A percentile compares a stretch with the other conserved stretches of the same genome.
Conservation (phyloP, 2,113 vertebrate genomes). For the Myocastor coypus region DNA sequence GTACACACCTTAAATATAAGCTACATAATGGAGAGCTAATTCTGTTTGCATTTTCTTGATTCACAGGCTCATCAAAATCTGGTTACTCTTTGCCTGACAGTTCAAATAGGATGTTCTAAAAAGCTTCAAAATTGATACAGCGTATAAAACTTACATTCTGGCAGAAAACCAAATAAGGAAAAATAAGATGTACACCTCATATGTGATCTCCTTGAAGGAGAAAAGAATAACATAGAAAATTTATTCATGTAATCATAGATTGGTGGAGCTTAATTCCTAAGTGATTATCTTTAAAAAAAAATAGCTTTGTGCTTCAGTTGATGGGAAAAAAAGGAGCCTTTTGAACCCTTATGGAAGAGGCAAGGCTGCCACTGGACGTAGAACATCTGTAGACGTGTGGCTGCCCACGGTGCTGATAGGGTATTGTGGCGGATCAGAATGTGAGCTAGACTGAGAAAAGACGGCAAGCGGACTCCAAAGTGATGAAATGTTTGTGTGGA, state of each 20-base stretch:
- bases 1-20: not conserved
- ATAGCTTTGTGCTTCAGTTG: not conserved
- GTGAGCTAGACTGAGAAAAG: not conserved
- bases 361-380: not conserved
- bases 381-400: not conserved
- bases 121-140: not conserved
- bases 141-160: not conserved
- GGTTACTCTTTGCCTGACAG: not conserved
- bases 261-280: not conserved
- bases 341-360: not conserved
- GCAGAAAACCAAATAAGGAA: not conserved
- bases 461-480: not conserved
- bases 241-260: not conserved
- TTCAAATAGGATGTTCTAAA: not conserved
- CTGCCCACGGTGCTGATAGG: not conserved
- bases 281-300: not conserved
- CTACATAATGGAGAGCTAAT: not conserved
- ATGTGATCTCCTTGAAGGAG: not conserved
- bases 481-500: not conserved
- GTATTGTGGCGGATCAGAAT: not conserved
- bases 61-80: not conserved
- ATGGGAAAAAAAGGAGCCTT: not conserved
- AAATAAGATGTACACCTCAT: not conserved
- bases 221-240: not conserved
- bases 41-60: not conserved